Conservation (phyloP, 2,888 invertebrate species). For the Acrobasis repandana region DNA sequence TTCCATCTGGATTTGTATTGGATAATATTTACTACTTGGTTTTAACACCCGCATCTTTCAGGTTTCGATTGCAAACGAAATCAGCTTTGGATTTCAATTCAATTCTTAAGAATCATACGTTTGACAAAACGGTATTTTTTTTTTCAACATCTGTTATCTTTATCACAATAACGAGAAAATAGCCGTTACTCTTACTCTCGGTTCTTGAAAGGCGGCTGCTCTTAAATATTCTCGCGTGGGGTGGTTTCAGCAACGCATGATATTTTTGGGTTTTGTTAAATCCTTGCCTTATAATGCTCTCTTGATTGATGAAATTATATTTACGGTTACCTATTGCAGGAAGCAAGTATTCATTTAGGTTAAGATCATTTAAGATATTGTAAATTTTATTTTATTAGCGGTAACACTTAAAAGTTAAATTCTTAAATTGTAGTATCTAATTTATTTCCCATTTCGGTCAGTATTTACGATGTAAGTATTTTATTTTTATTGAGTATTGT, state of each 20-base stretch:
- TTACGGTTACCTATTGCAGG: slow-evolving; percentile 80
- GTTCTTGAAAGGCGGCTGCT: not conserved
- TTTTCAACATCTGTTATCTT: too few relatives aligned
- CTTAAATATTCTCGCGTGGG: slow-evolving; percentile 6
- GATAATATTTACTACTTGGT: too few relatives aligned
- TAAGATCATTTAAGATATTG: slow-evolving; percentile 66
- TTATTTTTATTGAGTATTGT: slow-evolving; percentile 61
- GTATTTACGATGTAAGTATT: slow-evolving; percentile 81
- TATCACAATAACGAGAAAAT: too few relatives aligned
- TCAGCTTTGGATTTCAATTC: too few relatives aligned
- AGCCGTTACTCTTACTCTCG: too few relatives aligned
- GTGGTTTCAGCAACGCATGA: slow-evolving; percentile 31
- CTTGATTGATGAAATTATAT: slow-evolving; percentile 75
- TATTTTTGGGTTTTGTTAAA: slow-evolving; percentile 51
- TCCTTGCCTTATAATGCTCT: slow-evolving; percentile 81
- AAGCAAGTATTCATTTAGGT: slow-evolving; percentile 79
- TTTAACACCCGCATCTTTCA: too few relatives aligned
- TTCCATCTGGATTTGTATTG: too few relatives aligned
- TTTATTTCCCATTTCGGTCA: slow-evolving; percentile 82
- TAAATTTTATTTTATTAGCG: slow-evolving; percentile 71
- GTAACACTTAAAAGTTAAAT: slow-evolving; percentile 52
- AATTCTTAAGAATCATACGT: too few relatives aligned
- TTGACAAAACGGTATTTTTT: too few relatives aligned
- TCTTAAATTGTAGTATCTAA: slow-evolving; percentile 71
- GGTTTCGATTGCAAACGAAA: too few relatives aligned